Percentiles rank a stretch among this genome's conserved stretches.
These are phyloP conservation scores for Empidonax traillii DNA, from an alignment of 2,113 vertebrate species.

Conservation along the genomic window DNA sequence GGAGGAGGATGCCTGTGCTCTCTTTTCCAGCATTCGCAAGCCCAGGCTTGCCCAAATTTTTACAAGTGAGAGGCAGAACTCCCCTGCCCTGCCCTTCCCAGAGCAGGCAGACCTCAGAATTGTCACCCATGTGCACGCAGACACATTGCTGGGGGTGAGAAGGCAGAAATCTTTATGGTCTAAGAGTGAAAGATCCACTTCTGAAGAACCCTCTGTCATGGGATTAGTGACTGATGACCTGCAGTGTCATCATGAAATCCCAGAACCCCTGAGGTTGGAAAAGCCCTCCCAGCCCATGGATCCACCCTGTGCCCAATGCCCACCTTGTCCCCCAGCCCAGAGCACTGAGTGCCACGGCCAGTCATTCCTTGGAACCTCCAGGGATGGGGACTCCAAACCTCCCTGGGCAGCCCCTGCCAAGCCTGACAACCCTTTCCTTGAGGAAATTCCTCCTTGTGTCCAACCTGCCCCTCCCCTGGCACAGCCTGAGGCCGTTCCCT, in stretches of 20 bases:
- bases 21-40: neutral
- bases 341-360: neutral
- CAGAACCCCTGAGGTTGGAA: neutral
- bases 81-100: neutral
- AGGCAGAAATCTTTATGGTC: neutral
- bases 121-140: accelerated
- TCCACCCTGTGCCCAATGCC: accelerated
- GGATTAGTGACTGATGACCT: neutral
- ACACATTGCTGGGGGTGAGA: neutral
- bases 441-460: accelerated
- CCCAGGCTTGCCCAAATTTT: neutral
- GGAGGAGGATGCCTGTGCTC: neutral
- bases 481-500: neutral
- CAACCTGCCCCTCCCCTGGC: neutral
- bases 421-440: accelerated
- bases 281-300: neutral
- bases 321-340: neutral
- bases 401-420: neutral
- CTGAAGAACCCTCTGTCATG: accelerated
- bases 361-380: neutral
- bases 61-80: neutral
- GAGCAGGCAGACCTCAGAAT: neutral
- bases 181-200: accelerated
- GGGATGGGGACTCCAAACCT: neutral
- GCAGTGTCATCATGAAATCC: neutral